phyloP scores from a whole-genome alignment of 2,888 invertebrate genomes.

The Stegana nigrithorax region DNA sequence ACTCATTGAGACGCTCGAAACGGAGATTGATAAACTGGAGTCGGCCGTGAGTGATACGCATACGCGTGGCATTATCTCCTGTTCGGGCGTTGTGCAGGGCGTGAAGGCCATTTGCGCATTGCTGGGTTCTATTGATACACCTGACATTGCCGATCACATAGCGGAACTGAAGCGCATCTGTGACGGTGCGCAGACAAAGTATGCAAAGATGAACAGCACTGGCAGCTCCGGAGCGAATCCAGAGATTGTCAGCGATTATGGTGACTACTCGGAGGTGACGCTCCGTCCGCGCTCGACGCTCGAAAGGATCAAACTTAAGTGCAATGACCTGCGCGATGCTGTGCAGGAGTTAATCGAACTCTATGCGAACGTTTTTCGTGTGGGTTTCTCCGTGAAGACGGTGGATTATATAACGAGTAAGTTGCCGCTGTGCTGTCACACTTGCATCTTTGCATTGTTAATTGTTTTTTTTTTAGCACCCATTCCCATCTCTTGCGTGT shows the following conservation, averaged over 20 bases:
- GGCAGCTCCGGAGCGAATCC: slow-evolving; percentile 67
- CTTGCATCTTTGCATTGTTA: background rate
- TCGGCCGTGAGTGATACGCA: slow-evolving; percentile 74
- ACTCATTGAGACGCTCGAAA: slow-evolving; percentile 83
- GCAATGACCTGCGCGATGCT: slow-evolving; percentile 81
- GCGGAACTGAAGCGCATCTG: slow-evolving; percentile 68
- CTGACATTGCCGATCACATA: slow-evolving; percentile 85
- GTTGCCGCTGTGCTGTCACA: slow-evolving; percentile 30
- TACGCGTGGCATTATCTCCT: slow-evolving; percentile 71
- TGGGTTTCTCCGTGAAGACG: slow-evolving; percentile 81
- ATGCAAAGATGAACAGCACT: slow-evolving; percentile 36
- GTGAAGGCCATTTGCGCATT: slow-evolving; percentile 93
- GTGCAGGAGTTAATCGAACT: slow-evolving; percentile 86
- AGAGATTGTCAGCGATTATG: slow-evolving; percentile 75
- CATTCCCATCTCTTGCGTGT: slow-evolving; percentile 76
- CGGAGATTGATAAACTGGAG: slow-evolving; percentile 82
- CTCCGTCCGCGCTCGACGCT: slow-evolving; percentile 72
- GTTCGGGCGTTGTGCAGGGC: slow-evolving; percentile 85
- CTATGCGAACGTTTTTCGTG: slow-evolving; percentile 85
- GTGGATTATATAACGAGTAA: slow-evolving; percentile 72
- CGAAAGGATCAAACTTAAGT: slow-evolving; percentile 75
- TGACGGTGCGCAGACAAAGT: slow-evolving; percentile 60
- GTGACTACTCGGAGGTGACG: slow-evolving; percentile 77
- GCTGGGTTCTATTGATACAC: slow-evolving; percentile 88
- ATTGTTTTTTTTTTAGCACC: slow-evolving; percentile 71